These are phyloP conservation scores for Cyclura pinguis DNA, from an alignment of 2,797 vertebrate species.

Conservation along the genomic window DNA sequence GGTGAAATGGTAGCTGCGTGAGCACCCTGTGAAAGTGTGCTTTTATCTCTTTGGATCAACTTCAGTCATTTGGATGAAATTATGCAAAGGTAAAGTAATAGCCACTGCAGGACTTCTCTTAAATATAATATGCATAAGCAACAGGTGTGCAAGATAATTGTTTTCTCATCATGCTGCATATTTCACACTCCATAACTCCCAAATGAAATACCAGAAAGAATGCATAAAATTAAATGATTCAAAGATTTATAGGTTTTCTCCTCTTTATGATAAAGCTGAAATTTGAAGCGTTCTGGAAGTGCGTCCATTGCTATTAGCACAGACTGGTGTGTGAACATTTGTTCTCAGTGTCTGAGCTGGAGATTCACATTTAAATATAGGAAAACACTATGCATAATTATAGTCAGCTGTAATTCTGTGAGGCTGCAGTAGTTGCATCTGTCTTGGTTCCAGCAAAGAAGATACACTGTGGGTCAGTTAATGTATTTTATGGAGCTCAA, in stretches of 20 bases:
- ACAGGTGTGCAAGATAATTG: conserved; percentile 77
- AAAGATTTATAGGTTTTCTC: conserved; percentile 65
- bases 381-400: conserved; percentile 20
- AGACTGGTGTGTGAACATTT: conserved; percentile 44
- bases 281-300: conserved; percentile 55
- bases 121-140: conserved; percentile 55
- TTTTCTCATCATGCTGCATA: conserved; percentile 74
- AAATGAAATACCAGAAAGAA: conserved; percentile 76
- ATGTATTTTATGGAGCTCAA: conserved; percentile 13
- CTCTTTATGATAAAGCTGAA: conserved; percentile 51
- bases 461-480: background rate
- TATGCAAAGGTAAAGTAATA: conserved; percentile 54
- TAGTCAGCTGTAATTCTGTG: background rate
- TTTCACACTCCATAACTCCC: conserved; percentile 78
- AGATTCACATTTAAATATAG: conserved; percentile 55
- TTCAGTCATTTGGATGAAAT: conserved; percentile 51
- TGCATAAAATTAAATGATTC: conserved; percentile 75
- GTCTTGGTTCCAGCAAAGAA: background rate
- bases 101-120: conserved; percentile 38
- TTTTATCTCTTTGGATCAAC: conserved; percentile 42
- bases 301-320: conserved; percentile 56
- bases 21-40: conserved; percentile 37
- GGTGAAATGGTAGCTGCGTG: background rate
- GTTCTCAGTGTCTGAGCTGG: conserved; percentile 60
- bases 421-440: conserved; percentile 19